Conservation (phyloP, 2,888 invertebrate genomes). For the Gymnocheta viridis region DNA sequence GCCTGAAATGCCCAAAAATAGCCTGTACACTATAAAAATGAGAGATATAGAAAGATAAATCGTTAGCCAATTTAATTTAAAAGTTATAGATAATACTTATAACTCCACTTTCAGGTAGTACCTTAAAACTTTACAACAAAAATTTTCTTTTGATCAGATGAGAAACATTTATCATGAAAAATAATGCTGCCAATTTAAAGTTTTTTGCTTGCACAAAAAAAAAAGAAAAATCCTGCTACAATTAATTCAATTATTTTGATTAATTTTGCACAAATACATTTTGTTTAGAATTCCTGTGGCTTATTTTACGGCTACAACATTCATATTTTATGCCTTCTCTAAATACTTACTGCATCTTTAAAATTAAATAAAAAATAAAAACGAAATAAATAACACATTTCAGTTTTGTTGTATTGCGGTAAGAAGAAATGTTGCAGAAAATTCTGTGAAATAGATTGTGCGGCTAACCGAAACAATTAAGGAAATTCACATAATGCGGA, state of each 20-base stretch:
- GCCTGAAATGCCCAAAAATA: too few relatives aligned
- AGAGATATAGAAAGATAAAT: too few relatives aligned
- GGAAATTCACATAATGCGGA: conserved; percentile 77
- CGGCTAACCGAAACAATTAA: conserved; percentile 82
- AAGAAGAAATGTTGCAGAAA: conserved; percentile 70
- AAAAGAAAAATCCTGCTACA: neutral
- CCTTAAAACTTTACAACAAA: too few relatives aligned
- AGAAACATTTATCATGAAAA: too few relatives aligned
- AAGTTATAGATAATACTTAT: too few relatives aligned
- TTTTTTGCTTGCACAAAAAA: neutral
- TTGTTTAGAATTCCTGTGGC: conserved; percentile 81
- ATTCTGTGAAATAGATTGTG: conserved; percentile 80
- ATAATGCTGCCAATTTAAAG: neutral
- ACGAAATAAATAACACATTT: neutral
- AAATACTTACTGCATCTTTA: neutral
- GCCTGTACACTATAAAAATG: too few relatives aligned
- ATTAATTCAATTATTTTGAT: conserved; percentile 45
- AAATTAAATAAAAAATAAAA: neutral
- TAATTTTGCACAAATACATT: conserved; percentile 72
- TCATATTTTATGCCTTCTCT: conserved; percentile 52
- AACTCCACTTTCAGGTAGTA: too few relatives aligned
- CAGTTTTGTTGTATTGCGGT: conserved; percentile 50
- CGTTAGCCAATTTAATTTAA: too few relatives aligned
- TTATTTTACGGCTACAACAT: conserved; percentile 74
- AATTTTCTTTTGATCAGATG: too few relatives aligned